Evolutionary conservation across 2,113 vertebrate species (phyloP).

Genomic region (Heterochromis multidens): DNA sequence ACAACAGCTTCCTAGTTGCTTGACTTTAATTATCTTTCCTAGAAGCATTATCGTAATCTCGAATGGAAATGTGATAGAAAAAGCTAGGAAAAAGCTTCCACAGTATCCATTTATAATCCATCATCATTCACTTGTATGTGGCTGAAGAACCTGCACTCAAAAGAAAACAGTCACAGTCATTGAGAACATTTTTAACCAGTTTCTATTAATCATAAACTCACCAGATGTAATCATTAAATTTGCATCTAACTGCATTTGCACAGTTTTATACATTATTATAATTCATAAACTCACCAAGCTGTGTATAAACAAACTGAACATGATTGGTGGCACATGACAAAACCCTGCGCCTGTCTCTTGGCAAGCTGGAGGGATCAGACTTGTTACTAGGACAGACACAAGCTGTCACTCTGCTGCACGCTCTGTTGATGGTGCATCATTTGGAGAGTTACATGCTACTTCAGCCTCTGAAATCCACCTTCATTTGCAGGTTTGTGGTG

Average conservation of each 20-base stretch:
- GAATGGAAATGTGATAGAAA: slow-evolving; percentile 1
- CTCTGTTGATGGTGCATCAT: not conserved
- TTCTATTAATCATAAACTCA: not conserved
- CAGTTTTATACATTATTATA: not conserved
- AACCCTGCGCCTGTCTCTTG: slow-evolving; percentile 18
- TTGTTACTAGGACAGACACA: slow-evolving; percentile 16
- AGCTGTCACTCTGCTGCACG: slow-evolving; percentile 17
- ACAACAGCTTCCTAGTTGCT: not conserved
- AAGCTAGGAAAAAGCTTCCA: not conserved
- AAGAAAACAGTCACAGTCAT: not conserved
- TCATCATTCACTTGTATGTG: not conserved
- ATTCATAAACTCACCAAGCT: not conserved
- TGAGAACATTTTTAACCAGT: not conserved
- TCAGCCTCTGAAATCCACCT: not conserved
- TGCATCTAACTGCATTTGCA: not conserved
- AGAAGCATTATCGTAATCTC: slow-evolving; percentile 26
- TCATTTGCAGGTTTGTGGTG: slow-evolving; percentile 10
- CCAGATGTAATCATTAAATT: not conserved
- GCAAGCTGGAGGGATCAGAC: not conserved
- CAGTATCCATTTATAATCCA: not conserved
- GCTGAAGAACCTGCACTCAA: not conserved
- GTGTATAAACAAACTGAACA: not conserved
- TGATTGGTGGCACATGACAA: not conserved
- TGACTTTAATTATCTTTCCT: not conserved
- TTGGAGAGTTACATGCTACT: not conserved